Evolutionary conservation across 2,113 vertebrate species (phyloP), one percentile per base, ranked within the genome.

Genomic region (Bubalus kerabau): DNA sequence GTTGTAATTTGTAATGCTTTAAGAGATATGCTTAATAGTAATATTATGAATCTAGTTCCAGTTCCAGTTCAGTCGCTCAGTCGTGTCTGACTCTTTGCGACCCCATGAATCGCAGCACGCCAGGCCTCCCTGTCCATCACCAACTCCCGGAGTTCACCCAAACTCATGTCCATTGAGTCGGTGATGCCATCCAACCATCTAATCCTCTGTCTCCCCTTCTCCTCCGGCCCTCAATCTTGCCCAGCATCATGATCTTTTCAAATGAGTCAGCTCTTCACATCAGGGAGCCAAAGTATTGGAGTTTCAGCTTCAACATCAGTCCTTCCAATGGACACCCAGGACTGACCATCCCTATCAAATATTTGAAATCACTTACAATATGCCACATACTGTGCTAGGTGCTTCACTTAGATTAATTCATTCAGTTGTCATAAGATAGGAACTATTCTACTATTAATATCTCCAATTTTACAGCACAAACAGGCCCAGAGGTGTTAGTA

Each of bases 11-110:
- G 3, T 11, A n/a, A 54, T 54, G 23, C 8, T 12, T 94, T 86
- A 46, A 71, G 17, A 78, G 67, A 83, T 2, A 94, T 60, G 23
- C 7, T 85, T 83, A 87, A 36, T 56, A 28, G 62, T 46, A 26
- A 30, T 26, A 80, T 28, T 54, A 76, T 59, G 57, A 83, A 83
- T 67, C 64, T n/a, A 21, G 62, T 36, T 64, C 24, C 24, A 60
- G 57, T 60, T 62, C 62, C 16, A n/a, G 16, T 67, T n/a, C 17
- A 36, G 17, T 67, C 0, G 0, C 64, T 67, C n/a, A 21, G 64
- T 36, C 9, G 0, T 36, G n/a, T 36, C 17, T 0, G 9, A 36
- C 17, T 67, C 17, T 67, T 36, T 67, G 17, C 1, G 4, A 21
- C 32, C 64, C 64, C n/a, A 67, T 67, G 64, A 67, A 67, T 17